Conservation (phyloP, 2,797 vertebrate species). For the Bucorvus abyssinicus region DNA sequence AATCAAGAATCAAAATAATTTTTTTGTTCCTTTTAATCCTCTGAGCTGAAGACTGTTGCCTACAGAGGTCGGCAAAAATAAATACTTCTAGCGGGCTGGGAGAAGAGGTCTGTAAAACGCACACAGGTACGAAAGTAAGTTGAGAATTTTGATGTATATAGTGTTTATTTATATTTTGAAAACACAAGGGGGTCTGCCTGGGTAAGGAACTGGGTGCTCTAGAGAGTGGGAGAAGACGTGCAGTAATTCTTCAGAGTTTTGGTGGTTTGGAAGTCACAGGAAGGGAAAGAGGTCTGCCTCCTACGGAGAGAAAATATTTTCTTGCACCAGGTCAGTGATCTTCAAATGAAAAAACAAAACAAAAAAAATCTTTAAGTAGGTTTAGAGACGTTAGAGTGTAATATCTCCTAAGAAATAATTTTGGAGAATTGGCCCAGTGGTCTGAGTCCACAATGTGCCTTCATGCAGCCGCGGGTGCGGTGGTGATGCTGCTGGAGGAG, state of each 20-base stretch:
- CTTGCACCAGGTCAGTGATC: slow-evolving; percentile 64
- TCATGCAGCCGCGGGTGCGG: fast-evolving
- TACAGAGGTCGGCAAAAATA: background rate
- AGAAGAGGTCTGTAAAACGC: background rate
- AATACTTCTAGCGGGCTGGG: background rate
- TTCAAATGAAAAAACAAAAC: slow-evolving; percentile 6
- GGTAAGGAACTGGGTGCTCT: slow-evolving; percentile 23
- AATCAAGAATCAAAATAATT: background rate
- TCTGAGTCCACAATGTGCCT: background rate
- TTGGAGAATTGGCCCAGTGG: background rate
- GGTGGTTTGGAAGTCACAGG: slow-evolving; percentile 43
- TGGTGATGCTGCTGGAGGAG: background rate
- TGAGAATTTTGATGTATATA: background rate
- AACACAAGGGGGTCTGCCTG: slow-evolving; percentile 16
- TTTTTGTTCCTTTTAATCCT: background rate
- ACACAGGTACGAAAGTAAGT: slow-evolving; percentile 23
- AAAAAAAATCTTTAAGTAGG: background rate
- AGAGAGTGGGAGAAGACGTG: slow-evolving; percentile 38
- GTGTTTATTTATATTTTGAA: slow-evolving; percentile 38
- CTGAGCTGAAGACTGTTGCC: background rate
- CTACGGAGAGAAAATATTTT: slow-evolving; percentile 62
- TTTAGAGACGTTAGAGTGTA: background rate
- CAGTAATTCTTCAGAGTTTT: slow-evolving; percentile 49
- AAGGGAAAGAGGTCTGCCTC: slow-evolving; percentile 56
- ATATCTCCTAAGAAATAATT: background rate